Percentiles rank a stretch among this genome's conserved stretches.
These are phyloP conservation scores for Colinus virginianus DNA, from an alignment of 2,113 vertebrate genomes.

Conservation along the genomic window DNA sequence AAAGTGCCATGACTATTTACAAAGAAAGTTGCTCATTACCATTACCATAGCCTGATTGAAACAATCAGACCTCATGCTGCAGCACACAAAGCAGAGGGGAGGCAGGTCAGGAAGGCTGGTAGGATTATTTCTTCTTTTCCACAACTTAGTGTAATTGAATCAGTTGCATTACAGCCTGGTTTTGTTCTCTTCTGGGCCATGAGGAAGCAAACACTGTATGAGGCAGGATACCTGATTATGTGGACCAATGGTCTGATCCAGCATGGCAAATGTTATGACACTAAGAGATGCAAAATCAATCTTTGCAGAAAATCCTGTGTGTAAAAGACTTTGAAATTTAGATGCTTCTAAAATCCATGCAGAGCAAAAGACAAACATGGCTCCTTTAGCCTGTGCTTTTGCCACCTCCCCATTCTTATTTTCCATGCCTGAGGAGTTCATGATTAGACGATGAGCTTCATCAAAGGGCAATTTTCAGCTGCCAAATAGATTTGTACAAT, in stretches of 20 bases:
- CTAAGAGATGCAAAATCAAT: slow-evolving; percentile 2
- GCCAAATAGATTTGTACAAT: slow-evolving; percentile 70
- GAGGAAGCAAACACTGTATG: background rate
- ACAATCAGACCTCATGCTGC: background rate
- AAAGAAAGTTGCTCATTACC: background rate
- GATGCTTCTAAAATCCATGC: slow-evolving; percentile 25
- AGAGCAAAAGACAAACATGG: slow-evolving; percentile 42
- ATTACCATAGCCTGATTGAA: too few species aligned
- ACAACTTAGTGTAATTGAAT: background rate
- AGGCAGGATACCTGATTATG: slow-evolving; percentile 9
- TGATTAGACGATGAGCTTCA: slow-evolving; percentile 50
- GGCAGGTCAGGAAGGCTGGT: background rate
- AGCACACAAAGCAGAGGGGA: background rate
- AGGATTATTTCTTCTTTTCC: background rate
- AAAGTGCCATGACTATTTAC: background rate
- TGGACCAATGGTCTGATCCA: slow-evolving; percentile 43
- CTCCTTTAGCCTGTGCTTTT: slow-evolving; percentile 9
- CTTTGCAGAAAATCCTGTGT: slow-evolving; percentile 43
- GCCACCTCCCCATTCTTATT: slow-evolving; percentile 36
- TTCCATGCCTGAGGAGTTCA: slow-evolving; percentile 42
- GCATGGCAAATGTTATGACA: slow-evolving; percentile 33
- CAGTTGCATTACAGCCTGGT: background rate
- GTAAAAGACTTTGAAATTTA: slow-evolving; percentile 40
- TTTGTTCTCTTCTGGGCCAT: background rate
- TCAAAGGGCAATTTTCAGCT: slow-evolving; percentile 71